phyloP scores from a whole-genome alignment of 2,113 vertebrate species.

The Callipepla squamata region DNA sequence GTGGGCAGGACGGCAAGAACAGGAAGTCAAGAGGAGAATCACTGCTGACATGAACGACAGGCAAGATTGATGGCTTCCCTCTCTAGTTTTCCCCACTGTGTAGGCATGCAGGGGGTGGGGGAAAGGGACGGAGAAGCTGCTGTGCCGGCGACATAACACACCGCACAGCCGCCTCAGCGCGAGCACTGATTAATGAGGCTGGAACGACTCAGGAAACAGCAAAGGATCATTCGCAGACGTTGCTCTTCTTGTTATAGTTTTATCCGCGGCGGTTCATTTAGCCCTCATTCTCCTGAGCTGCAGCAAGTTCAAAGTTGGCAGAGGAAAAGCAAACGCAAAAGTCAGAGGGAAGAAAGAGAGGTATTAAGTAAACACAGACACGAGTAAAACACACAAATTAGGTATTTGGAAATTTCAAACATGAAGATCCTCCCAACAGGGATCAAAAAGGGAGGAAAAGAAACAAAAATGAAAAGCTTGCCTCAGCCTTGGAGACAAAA shows the following conservation, averaged over 20 bases:
- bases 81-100: constrained; percentile 89
- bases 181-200: constrained; percentile 93
- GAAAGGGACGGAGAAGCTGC: constrained; percentile 76
- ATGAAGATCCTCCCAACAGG: background rate
- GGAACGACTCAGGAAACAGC: constrained; percentile 79
- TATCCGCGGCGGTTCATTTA: constrained; percentile 56
- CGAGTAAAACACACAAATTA: background rate
- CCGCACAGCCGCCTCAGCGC: constrained; percentile 83
- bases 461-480: background rate
- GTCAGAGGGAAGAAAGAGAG: background rate
- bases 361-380: constrained; percentile 22
- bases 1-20: constrained; percentile 64
- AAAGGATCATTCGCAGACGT: constrained; percentile 70
- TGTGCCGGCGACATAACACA: constrained; percentile 84
- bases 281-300: background rate
- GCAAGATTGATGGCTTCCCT: constrained; percentile 99
- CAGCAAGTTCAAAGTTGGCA: background rate
- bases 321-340: background rate
- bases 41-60: constrained; percentile 88
- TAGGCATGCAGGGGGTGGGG: constrained; percentile 79
- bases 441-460: background rate
- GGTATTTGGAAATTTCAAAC: background rate
- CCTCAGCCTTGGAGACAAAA: constrained; percentile 2
- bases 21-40: constrained; percentile 76
- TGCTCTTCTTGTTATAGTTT: constrained; percentile 71